Base-by-base conservation (phyloP, 2,888 invertebrate species). In the Strigamia crassipes region DNA sequence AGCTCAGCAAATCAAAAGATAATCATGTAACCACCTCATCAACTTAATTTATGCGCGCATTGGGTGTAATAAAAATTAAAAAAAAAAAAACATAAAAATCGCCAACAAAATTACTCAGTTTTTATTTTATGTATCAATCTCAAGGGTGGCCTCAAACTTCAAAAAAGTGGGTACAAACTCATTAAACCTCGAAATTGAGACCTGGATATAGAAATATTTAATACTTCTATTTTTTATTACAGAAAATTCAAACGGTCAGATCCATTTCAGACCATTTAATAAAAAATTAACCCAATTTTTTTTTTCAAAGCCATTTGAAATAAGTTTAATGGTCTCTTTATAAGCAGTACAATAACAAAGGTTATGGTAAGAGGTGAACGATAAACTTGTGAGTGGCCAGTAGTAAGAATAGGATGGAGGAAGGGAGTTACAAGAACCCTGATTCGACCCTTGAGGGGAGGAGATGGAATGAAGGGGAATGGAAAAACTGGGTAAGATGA, bases 391-490 rank as follows among this genome's bases (percentile, higher is more conserved):
- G 73, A 73, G 73, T 73, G 73, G 73, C 73, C 73, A 73, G 73
- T 73, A n/a, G 73, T 73, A 31, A 73, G 31, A 73, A 73, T 73
- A n/a, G 73, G 13, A 73, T 15, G 73, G 73, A 13, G 73, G 12
- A 15, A 73, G 73, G 73, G 73, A n/a, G 61, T 61, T 61, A 23
- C 23, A 61, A 61, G 31, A 73, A 31, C 31, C 73, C 73, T 27
- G 73, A 73, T 73, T 73, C 73, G 73, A 73, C 73, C 73, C 73
- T 73, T 27, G 73, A 73, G 73, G 73, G 73, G 73, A 73, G 73
- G 73, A 73, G 73, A 56, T 56, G 56, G 56, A 56, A 56, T 56
- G 56, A 56, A 56, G 56, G 56, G 56, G 56, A 56, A 56, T 15
- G n/a, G 56, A 56, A 73, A 73, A 73, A 73, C 73, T 27, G 73